Base-by-base conservation (phyloP, 1,140 invertebrate genomes). In the Ctenoplectra terminalis region DNA sequence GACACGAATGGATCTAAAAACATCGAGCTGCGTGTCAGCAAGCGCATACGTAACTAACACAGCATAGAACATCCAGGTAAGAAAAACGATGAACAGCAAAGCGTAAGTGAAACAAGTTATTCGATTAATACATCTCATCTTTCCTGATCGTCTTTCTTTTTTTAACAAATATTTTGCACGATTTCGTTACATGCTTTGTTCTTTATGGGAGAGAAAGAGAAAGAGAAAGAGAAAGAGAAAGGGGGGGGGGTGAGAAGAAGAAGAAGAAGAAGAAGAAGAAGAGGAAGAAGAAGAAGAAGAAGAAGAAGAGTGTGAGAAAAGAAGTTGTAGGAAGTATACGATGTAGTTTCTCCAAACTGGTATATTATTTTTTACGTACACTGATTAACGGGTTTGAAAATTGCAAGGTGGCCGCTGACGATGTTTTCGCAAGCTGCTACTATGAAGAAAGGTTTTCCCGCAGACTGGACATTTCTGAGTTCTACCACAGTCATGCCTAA, bases 381-480 rank as follows among this genome's bases (percentile, higher is more conserved):
- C 0, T 2, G 31, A 50, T 76, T 67, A 83, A 58, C 84, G 77
- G n/a, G 58, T 70, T 37, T 84, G 85, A n/a, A 81, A 71, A 13
- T 66, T 78, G 31, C 86, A 88, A 40, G 73, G 56, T 4, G 85
- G 52, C 34, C 66, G 80, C 43, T 82, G 86, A 8, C 85, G 89
- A 66, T 95, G 94, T 31, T 93, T 92, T 9, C 91, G 90, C 8
- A 94, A 79, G 66, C 93, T 93, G 75, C 93, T 93, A 56, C 89
- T 93, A 54, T 93, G 92, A 9, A 93, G 89, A 77, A 94, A 95
- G 1, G 91, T 92, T 52, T 94, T 93, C 43, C 90, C 90, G 76
- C 94, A 95, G 17, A 83, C 82, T 7, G 88, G 86, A 75, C 94
- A 95, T n/a, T 90, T 89, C 63, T 92, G 90, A 17, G 90, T 92